These are phyloP conservation scores for Pygoscelis antarcticus DNA, from an alignment of 2,113 vertebrate species.

Conservation along the genomic window DNA sequence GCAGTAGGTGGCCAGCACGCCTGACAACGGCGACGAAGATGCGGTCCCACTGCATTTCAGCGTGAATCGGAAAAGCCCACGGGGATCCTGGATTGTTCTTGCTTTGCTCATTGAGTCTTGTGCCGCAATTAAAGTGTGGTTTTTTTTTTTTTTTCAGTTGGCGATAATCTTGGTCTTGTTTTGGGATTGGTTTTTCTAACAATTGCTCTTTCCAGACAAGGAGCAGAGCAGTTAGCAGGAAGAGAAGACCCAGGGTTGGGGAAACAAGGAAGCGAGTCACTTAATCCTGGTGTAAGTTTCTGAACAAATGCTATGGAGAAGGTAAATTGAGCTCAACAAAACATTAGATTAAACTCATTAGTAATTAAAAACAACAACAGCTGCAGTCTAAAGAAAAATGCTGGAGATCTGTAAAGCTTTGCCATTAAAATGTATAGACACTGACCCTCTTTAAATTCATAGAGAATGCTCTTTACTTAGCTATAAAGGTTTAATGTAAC, in stretches of 20 bases:
- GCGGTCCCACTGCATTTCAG: background rate
- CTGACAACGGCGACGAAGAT: background rate
- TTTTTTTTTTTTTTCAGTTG: background rate
- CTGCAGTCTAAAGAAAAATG: constrained; percentile 57
- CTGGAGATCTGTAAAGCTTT: constrained; percentile 39
- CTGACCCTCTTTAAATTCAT: constrained; percentile 82
- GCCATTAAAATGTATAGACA: constrained; percentile 60
- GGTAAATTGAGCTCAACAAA: constrained; percentile 73
- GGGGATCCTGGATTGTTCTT: background rate
- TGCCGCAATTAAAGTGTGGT: background rate
- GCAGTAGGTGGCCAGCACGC: background rate
- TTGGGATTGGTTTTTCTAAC: background rate
- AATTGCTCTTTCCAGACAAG: background rate
- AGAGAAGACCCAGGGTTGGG: background rate
- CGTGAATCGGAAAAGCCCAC: background rate
- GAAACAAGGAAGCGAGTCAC: constrained; percentile 18
- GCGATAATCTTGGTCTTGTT: background rate
- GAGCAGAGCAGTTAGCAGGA: background rate
- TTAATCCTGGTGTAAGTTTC: constrained; percentile 56
- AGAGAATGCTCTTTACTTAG: constrained; percentile 82
- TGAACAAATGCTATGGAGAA: constrained; percentile 66
- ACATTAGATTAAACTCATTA: constrained; percentile 73
- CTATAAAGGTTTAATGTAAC: constrained; percentile 86
- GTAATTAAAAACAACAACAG: constrained; percentile 75
- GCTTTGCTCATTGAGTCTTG: background rate